Percentiles rank a stretch among this genome's conserved stretches.
Conservation (phyloP, 92 coral and sea anemone genomes). For the Virgularia gustaviana region DNA sequence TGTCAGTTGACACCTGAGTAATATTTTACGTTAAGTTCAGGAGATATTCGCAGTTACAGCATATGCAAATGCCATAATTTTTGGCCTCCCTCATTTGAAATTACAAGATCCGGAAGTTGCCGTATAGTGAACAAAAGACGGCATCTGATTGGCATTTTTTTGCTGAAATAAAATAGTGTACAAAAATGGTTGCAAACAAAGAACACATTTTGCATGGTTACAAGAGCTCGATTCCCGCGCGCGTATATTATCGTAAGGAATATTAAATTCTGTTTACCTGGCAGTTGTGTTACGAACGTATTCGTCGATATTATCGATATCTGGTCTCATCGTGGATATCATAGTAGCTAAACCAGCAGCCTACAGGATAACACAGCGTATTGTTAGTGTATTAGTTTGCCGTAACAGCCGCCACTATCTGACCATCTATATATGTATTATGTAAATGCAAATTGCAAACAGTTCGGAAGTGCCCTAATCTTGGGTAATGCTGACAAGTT, state of each 20-base stretch:
- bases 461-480: not conserved
- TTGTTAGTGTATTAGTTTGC: too few species aligned
- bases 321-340: conserved; percentile 99
- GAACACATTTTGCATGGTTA: not conserved
- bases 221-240: not conserved
- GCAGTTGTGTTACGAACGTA: conserved; percentile 99
- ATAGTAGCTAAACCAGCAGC: conserved; percentile 99
- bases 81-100: too few species aligned
- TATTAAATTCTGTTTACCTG: conserved; percentile 53
- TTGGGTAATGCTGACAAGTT: not conserved
- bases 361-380: conserved; percentile 45
- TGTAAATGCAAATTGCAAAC: not conserved
- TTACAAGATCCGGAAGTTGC: too few species aligned
- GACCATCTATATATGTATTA: not conserved
- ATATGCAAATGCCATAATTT: too few species aligned
- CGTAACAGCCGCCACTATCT: too few species aligned
- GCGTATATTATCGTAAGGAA: not conserved
- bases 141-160: too few species aligned
- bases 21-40: too few species aligned
- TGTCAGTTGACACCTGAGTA: too few species aligned
- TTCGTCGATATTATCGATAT: conserved; percentile 98
- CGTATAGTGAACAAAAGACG: too few species aligned
- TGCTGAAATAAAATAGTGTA: too few species aligned
- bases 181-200: too few species aligned
- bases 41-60: too few species aligned